phyloP scores from a whole-genome alignment of 2,888 invertebrate genomes.

The Thelaira solivaga region DNA sequence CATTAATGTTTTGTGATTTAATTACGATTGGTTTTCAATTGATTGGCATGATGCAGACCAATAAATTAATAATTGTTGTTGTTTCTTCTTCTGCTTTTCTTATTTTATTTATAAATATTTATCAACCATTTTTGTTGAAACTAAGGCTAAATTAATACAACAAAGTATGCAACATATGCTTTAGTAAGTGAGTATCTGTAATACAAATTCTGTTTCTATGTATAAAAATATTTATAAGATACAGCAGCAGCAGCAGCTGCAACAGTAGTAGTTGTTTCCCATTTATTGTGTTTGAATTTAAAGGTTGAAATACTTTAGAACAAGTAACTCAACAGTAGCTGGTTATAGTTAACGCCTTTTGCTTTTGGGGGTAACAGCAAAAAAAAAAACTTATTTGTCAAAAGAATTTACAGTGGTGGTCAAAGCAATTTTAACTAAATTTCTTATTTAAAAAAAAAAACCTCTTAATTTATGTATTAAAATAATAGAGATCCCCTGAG shows the following conservation, averaged over 20 bases:
- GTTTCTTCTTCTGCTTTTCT: neutral
- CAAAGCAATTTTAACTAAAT: neutral
- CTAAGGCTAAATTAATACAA: slow-evolving; percentile 24
- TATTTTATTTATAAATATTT: slow-evolving; percentile 13
- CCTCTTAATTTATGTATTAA: too few species aligned
- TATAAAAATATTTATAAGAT: neutral
- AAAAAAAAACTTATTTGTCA: neutral
- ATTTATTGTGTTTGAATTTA: neutral
- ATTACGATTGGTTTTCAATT: slow-evolving; percentile 76
- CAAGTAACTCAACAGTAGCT: slow-evolving; percentile 57
- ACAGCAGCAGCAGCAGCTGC: slow-evolving; percentile 24
- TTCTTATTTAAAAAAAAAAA: too few species aligned
- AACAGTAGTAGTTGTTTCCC: too few species aligned
- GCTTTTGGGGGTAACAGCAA: slow-evolving; percentile 49
- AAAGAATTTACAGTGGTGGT: neutral
- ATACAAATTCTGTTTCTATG: neutral
- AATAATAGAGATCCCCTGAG: too few species aligned
- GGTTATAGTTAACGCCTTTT: slow-evolving; percentile 60
- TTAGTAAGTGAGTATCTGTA: neutral
- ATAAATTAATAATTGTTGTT: slow-evolving; percentile 72
- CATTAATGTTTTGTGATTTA: slow-evolving; percentile 66
- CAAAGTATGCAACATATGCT: neutral
- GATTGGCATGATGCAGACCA: slow-evolving; percentile 76
- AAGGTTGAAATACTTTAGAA: slow-evolving; percentile 39
- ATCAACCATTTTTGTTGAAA: slow-evolving; percentile 46